Percentiles rank a stretch among this genome's conserved stretches.
phyloP scores from a whole-genome alignment of 2,888 invertebrate species.

The Rhagium mordax region DNA sequence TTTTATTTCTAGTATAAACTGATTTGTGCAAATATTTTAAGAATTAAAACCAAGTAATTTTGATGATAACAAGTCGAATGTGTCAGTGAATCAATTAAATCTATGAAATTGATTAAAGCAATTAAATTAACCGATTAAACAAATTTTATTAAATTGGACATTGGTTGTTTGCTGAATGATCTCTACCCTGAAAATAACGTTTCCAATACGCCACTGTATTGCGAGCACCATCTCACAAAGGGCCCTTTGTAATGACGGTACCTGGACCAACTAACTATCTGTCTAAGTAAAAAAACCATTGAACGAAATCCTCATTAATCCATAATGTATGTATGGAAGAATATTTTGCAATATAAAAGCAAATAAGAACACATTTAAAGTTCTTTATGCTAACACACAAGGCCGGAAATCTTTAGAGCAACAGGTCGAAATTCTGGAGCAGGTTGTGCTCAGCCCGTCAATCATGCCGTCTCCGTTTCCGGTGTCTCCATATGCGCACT shows the following conservation, averaged over 20 bases:
- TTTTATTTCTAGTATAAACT: no score
- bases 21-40: no score
- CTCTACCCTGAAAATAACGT: neutral
- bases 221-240: neutral
- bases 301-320: conserved; percentile 44
- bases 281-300: conserved; percentile 29
- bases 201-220: neutral
- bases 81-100: no score
- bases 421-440: conserved; percentile 57
- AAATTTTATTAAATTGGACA: no score
- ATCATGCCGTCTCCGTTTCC: conserved; percentile 58
- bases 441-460: conserved; percentile 53
- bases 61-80: no score
- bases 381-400: conserved; percentile 49
- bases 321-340: conserved; percentile 41
- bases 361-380: conserved; percentile 48
- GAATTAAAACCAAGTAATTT: no score
- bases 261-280: conserved; percentile 30
- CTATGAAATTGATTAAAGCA: no score
- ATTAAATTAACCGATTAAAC: no score
- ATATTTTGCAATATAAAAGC: conserved; percentile 51
- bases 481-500: conserved; percentile 48
- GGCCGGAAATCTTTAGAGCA: conserved; percentile 55
- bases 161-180: no score
- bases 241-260: conserved; percentile 24